These are phyloP conservation scores for Caenorhabditis wallacei DNA, from an alignment of 2,888 invertebrate species.

Conservation along the genomic window DNA sequence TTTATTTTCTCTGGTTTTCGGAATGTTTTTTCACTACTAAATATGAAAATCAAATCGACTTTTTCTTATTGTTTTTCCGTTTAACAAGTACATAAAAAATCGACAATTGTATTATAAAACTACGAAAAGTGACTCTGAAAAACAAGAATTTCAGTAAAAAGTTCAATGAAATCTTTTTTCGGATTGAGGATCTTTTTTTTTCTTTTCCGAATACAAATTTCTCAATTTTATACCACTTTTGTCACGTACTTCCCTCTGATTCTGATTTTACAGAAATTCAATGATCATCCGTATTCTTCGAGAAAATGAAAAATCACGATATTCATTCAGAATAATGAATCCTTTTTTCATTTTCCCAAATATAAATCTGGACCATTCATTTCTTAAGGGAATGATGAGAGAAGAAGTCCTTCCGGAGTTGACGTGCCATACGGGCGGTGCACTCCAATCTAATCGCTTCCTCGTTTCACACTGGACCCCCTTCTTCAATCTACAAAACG, in stretches of 20 bases:
- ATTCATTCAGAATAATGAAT: slow-evolving; percentile 3
- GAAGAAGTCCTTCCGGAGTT: slow-evolving; percentile 25
- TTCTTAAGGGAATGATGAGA: slow-evolving; percentile 23
- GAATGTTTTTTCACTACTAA: too few species aligned
- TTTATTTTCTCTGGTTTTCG: too few species aligned
- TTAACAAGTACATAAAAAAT: too few species aligned
- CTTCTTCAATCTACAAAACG: slow-evolving; percentile 5
- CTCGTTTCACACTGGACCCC: slow-evolving; percentile 44
- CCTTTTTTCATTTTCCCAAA: slow-evolving; percentile 29
- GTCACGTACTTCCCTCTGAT: slow-evolving; percentile 22
- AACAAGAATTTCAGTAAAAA: background rate
- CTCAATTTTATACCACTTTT: background rate
- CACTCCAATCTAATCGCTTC: slow-evolving; percentile 61
- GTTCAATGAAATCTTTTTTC: background rate
- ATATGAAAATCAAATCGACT: too few species aligned
- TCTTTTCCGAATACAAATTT: slow-evolving; percentile 6
- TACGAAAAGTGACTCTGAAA: slow-evolving; percentile 5
- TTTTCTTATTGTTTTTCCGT: too few species aligned
- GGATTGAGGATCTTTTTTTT: background rate
- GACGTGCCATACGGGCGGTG: slow-evolving; percentile 43
- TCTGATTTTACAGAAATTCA: background rate
- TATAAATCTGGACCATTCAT: slow-evolving; percentile 41
- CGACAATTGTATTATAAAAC: too few species aligned
- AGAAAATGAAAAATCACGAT: background rate
- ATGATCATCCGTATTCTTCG: background rate